Evolutionary conservation across 2,888 invertebrate genomes (phyloP), one percentile per base, ranked within the genome.

Genomic region (Kuschelorhynchus macadamiae): DNA sequence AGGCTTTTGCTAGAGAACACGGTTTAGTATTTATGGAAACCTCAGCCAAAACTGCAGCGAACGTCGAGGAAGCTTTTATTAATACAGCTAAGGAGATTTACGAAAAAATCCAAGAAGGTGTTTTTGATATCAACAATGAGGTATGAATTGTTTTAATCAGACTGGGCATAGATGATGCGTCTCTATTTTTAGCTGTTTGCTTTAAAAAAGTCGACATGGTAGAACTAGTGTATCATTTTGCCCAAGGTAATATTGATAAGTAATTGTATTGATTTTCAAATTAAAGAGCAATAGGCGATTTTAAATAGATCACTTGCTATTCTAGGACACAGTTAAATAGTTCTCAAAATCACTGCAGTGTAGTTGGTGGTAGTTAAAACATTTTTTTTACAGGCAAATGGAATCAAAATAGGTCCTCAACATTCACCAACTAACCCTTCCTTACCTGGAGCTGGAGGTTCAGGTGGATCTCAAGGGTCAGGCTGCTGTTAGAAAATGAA

Each of bases 21-120:
- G 98, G 98, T 2, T 89, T 99, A 60, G 97, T 99, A 64, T 99
- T 99, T 85, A 99, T 99, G 98, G 99, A 99, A 87, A 99, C 99
- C 0, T 98, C 98, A 14, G 99, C 99, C 39, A 98, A 99, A 85
- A 99, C 99, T 21, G 99, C 99, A 1, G 97, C 98, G 60, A 99
- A 99, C 84, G 99, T 99, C 42, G 99, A 99, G 84, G 99, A 99
- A 87, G 99, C 99, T 21, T 99, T 99, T 86, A 99, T 99, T 78
- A 97, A 99, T 84, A 99, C 99, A 57, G 99, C 99, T 76, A 98
- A 98, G 86, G 98, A 99, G 88, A 99, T 99, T 81, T 99, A 99
- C 85, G 97, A 99, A 84, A 99, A 99, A 87, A 99, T 99, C 74
- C 98, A 99, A 83, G 99, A 99, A 85, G 99, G 99, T 65, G 98